phyloP scores from a whole-genome alignment of 2,888 invertebrate species.

The Lasioglossum leucozonium region DNA sequence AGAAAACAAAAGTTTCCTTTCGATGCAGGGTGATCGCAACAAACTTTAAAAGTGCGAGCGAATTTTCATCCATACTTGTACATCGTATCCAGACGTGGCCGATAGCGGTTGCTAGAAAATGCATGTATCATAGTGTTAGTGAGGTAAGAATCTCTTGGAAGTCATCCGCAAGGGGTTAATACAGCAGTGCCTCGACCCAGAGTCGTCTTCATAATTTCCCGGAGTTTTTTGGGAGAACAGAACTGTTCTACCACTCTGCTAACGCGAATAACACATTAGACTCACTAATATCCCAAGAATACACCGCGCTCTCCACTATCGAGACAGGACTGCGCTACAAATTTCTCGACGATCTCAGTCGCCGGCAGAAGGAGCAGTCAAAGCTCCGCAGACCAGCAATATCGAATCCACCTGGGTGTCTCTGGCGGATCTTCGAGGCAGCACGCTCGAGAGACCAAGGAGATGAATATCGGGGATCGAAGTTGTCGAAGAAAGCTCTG shows the following conservation, averaged over 20 bases:
- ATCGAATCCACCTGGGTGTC: not conserved
- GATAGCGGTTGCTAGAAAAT: not conserved
- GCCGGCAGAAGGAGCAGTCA: not conserved
- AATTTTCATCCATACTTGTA: not conserved
- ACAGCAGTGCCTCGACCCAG: no score
- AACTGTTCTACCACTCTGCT: no score
- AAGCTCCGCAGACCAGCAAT: not conserved
- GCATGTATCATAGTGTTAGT: not conserved
- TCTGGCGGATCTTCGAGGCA: not conserved
- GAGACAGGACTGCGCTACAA: not conserved
- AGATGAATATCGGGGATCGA: slow-evolving; percentile 43
- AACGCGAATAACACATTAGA: no score
- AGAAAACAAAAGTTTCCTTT: not conserved
- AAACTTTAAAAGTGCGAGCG: not conserved
- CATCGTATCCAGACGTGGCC: no score
- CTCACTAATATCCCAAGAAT: no score
- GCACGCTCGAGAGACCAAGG: not conserved
- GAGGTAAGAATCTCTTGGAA: not conserved
- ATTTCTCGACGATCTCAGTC: not conserved
- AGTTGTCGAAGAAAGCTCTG: not conserved
- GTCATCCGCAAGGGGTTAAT: no score
- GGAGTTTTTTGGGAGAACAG: no score
- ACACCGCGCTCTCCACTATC: not conserved
- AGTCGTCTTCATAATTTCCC: no score
- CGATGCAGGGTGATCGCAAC: not conserved